These are phyloP conservation scores for Lysiphlebus fabarum DNA, from an alignment of 1,140 invertebrate genomes.

Conservation along the genomic window DNA sequence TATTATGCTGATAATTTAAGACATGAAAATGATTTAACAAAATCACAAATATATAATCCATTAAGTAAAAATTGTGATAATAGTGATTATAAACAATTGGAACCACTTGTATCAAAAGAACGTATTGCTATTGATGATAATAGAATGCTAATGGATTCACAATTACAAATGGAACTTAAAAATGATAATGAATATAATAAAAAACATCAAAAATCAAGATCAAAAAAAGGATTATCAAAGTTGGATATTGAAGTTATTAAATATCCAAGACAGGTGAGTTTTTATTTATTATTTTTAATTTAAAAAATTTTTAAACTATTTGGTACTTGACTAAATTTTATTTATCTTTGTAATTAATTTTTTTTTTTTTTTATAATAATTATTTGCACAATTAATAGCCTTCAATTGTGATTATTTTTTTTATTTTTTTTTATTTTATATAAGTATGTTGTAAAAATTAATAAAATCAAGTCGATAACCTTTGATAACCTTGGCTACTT, in stretches of 20 bases:
- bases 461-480: too few species aligned
- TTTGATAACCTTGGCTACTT: too few species aligned
- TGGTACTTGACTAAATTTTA: too few species aligned
- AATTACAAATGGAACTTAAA: constrained; percentile 25
- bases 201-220: not conserved
- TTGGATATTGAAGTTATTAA: too few species aligned
- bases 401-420: too few species aligned
- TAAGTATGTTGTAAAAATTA: too few species aligned
- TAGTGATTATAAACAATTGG: constrained; percentile 44
- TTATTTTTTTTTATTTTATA: too few species aligned
- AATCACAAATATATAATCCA: constrained; percentile 42
- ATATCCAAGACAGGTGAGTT: not conserved
- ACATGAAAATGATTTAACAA: constrained; percentile 27
- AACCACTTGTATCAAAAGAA: constrained; percentile 37
- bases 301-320: too few species aligned
- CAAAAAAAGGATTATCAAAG: not conserved
- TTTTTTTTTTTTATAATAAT: too few species aligned
- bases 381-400: too few species aligned
- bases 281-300: too few species aligned
- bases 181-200: not conserved
- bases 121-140: constrained; percentile 2
- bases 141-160: constrained; percentile 28
- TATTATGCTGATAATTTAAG: constrained; percentile 50
- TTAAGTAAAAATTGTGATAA: constrained; percentile 29
- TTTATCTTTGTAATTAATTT: too few species aligned